phyloP scores from a whole-genome alignment of 92 coral and sea anemone genomes.

The Phenganax subtilis region DNA sequence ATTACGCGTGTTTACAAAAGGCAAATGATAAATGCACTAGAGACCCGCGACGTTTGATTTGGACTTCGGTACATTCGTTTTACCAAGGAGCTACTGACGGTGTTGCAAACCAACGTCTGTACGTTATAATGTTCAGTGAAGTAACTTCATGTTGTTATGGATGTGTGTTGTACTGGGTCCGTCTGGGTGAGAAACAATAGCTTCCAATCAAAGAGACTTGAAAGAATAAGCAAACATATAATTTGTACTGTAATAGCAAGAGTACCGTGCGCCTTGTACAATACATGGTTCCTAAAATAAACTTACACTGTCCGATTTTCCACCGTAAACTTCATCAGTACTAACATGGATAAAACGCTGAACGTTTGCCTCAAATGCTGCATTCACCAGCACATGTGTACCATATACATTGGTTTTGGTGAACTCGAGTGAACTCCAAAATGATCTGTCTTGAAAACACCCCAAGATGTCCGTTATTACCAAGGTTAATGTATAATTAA shows the following conservation, averaged over 20 bases:
- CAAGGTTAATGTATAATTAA: no score
- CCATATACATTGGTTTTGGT: constrained; percentile 64
- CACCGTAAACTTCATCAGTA: constrained; percentile 65
- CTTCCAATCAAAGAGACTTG: no score
- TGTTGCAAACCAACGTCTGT: no score
- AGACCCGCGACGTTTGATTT: background rate
- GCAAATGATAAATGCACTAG: background rate
- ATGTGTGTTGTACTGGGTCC: no score
- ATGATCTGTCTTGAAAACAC: constrained; percentile 49
- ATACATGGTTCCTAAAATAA: background rate
- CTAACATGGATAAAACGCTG: constrained; percentile 60
- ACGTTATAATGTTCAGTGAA: no score
- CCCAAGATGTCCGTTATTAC: background rate
- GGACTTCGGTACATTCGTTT: no score
- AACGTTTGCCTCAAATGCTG: constrained; percentile 51
- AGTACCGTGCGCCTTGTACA: no score
- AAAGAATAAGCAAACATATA: no score
- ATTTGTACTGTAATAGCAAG: no score
- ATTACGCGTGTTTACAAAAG: background rate
- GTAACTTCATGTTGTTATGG: no score
- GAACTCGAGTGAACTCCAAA: constrained; percentile 60
- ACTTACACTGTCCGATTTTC: constrained; percentile 38
- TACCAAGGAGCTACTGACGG: no score
- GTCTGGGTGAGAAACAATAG: no score
- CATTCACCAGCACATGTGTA: constrained; percentile 61